Conservation (phyloP, 2,113 vertebrate species). For the Odocoileus hemionus region DNA sequence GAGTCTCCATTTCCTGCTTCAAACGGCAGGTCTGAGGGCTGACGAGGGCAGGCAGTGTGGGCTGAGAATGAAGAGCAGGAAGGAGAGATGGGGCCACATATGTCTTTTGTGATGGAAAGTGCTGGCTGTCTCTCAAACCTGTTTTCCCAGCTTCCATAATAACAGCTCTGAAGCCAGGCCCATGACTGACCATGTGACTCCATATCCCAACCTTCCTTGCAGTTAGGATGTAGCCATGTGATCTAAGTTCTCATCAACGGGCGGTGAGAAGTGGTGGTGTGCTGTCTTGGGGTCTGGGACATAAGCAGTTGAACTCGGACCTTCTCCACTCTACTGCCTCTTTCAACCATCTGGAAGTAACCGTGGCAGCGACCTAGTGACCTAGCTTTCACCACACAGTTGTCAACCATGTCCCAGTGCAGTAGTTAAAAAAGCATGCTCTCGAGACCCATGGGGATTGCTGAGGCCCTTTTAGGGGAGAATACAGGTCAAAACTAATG, state of each 20-base stretch:
- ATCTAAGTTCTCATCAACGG: not conserved
- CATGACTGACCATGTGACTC: not conserved
- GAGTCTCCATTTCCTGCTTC: accelerated
- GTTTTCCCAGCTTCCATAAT: not conserved
- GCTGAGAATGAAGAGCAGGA: not conserved
- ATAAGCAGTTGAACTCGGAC: not conserved
- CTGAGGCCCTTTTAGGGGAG: not conserved
- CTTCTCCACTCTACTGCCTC: not conserved
- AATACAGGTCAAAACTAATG: not conserved
- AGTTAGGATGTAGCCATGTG: too few relatives aligned
- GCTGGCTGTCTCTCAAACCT: not conserved
- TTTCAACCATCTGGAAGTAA: not conserved
- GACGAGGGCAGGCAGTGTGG: not conserved
- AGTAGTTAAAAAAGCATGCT: not conserved
- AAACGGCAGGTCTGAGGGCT: not conserved
- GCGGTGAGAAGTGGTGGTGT: not conserved
- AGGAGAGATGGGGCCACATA: not conserved
- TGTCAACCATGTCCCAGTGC: not conserved
- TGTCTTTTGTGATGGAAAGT: not conserved
- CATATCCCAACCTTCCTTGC: not conserved
- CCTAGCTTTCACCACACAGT: not conserved
- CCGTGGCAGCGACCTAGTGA: not conserved
- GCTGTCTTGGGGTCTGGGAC: not conserved
- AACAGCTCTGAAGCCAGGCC: not conserved
- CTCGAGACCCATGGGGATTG: not conserved